Conservation (phyloP, 2,797 vertebrate genomes). For the Anableps anableps region DNA sequence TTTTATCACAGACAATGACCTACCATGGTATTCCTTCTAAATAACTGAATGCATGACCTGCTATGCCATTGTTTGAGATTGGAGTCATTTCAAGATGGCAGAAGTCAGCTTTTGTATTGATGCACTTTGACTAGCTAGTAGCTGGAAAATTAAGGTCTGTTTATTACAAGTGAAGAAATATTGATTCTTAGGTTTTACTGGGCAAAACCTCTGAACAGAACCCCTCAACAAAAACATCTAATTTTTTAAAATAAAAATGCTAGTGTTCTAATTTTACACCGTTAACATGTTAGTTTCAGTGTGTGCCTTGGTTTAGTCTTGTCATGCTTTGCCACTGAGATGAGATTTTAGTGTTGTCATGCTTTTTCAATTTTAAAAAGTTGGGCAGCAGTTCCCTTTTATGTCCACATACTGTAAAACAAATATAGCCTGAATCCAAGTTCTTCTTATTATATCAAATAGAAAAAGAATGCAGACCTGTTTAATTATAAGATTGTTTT, state of each 20-base stretch:
- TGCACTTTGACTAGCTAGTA: neutral
- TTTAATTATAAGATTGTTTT: neutral
- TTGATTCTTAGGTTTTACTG: neutral
- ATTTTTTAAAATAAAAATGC: neutral
- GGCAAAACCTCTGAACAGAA: neutral
- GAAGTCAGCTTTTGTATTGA: neutral
- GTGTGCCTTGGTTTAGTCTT: neutral
- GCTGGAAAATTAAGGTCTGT: neutral
- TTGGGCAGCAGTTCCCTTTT: neutral
- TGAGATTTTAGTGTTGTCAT: neutral
- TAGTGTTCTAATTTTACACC: neutral
- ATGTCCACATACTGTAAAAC: neutral
- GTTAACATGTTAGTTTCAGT: no score
- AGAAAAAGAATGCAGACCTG: neutral
- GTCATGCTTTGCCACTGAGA: neutral
- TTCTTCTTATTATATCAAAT: neutral
- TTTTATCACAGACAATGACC: neutral
- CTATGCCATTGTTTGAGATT: neutral
- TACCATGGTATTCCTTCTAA: neutral
- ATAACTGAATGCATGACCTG: neutral
- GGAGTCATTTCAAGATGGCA: neutral
- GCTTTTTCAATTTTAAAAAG: neutral
- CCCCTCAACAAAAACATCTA: neutral
- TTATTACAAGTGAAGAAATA: neutral
- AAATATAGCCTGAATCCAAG: neutral